Evolutionary conservation across 2,888 invertebrate species (phyloP).

Genomic region (Heliconius aoede): DNA sequence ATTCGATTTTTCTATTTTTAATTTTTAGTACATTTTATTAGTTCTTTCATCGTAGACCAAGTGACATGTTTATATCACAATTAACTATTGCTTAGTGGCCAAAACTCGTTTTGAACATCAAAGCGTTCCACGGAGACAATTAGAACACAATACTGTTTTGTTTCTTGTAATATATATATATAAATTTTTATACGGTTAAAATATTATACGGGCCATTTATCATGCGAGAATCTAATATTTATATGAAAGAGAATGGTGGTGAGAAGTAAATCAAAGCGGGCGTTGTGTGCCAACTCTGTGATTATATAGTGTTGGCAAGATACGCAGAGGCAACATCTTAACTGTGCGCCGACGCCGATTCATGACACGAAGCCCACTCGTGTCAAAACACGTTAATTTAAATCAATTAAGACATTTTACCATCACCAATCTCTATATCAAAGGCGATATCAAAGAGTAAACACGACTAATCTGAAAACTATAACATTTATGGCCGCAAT

Average conservation of each 20-base stretch:
- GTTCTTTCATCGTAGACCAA: slow-evolving; percentile 46
- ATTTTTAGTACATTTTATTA: slow-evolving; percentile 40
- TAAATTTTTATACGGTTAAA: slow-evolving; percentile 45
- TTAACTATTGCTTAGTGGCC: slow-evolving; percentile 41
- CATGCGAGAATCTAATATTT: slow-evolving; percentile 55
- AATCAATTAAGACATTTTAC: slow-evolving; percentile 56
- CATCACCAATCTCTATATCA: slow-evolving; percentile 46
- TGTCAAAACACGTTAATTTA: slow-evolving; percentile 64
- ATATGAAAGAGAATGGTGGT: slow-evolving; percentile 59
- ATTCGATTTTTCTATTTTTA: slow-evolving; percentile 35
- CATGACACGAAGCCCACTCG: slow-evolving; percentile 58
- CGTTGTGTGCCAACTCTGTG: slow-evolving; percentile 72
- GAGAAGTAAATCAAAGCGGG: slow-evolving; percentile 78
- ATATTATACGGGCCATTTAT: slow-evolving; percentile 50
- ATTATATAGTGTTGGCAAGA: slow-evolving; percentile 69
- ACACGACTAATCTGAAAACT: slow-evolving; percentile 39
- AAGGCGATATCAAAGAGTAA: slow-evolving; percentile 45
- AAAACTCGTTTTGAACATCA: slow-evolving; percentile 46
- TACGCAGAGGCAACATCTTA: slow-evolving; percentile 63
- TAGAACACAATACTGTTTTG: slow-evolving; percentile 50
- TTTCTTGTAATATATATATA: slow-evolving; percentile 48
- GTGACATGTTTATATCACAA: slow-evolving; percentile 41
- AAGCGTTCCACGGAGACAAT: slow-evolving; percentile 46
- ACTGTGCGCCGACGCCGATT: slow-evolving; percentile 54
- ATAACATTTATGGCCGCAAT: slow-evolving; percentile 43